Evolutionary conservation across 2,797 vertebrate species (phyloP).

Genomic region (Falco concolor): DNA sequence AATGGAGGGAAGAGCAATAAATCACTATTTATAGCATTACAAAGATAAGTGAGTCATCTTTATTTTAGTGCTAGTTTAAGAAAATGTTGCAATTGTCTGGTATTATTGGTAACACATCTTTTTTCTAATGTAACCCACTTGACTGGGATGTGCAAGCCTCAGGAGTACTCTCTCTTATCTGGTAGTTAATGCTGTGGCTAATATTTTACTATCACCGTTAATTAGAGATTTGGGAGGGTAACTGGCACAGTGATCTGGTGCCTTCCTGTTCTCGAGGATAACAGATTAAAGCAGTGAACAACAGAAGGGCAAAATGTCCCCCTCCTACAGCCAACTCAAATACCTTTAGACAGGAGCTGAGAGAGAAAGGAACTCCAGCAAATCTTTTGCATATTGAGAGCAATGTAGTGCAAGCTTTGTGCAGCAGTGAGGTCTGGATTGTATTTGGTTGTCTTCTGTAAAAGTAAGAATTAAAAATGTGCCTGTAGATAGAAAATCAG

Average conservation of each 20-base stretch:
- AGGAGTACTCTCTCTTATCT: constrained; percentile 1
- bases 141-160: not conserved
- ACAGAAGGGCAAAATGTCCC: not conserved
- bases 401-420: not conserved
- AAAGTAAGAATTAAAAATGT: not conserved
- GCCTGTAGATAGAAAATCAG: not conserved
- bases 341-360: not conserved
- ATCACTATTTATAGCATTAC: not conserved
- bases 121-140: not conserved
- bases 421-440: not conserved
- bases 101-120: not conserved
- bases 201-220: constrained; percentile 32
- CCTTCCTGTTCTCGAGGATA: not conserved
- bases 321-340: not conserved
- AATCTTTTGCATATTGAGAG: not conserved
- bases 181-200: not conserved
- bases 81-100: constrained; percentile 4
- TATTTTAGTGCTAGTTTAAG: not conserved
- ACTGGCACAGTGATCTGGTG: not conserved
- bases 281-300: not conserved
- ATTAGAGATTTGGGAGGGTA: constrained; percentile 6
- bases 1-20: not conserved
- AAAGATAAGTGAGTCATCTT: not conserved
- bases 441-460: not conserved
- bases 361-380: not conserved